Conservation (phyloP, 1,140 invertebrate species). For the Telenomus remus region DNA sequence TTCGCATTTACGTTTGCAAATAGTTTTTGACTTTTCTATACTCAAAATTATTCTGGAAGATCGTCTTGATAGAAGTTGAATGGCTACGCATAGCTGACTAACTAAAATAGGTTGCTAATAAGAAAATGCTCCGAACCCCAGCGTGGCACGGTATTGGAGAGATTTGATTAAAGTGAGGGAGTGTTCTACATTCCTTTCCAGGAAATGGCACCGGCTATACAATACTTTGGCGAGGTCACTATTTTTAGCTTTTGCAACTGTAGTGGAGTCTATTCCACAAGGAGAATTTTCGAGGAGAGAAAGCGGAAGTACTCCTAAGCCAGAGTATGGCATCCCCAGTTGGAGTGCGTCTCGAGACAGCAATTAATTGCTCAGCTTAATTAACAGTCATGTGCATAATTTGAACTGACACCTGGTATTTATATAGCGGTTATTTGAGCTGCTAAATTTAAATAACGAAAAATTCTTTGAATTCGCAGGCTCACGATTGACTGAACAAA, state of each 20-base stretch:
- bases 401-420: background rate
- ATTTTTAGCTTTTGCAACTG: constrained; percentile 47
- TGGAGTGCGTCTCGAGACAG: constrained; percentile 21
- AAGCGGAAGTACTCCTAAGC: constrained; percentile 40
- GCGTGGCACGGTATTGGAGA: constrained; percentile 14
- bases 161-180: constrained; percentile 35
- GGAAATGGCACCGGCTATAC: constrained; percentile 32
- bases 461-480: background rate
- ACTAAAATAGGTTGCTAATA: constrained; percentile 31
- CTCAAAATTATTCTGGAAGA: no score
- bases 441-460: background rate
- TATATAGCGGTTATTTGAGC: background rate
- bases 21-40: background rate
- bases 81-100: constrained; percentile 9
- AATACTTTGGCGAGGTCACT: constrained; percentile 38
- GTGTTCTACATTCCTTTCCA: constrained; percentile 50
- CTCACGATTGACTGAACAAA: no score
- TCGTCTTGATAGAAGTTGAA: no score
- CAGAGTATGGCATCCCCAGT: constrained; percentile 20
- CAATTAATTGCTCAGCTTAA: constrained; percentile 46
- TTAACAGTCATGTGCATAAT: constrained; percentile 37
- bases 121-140: constrained; percentile 21
- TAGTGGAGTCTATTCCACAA: constrained; percentile 32
- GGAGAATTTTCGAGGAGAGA: constrained; percentile 30
- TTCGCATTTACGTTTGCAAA: no score